Evolutionary conservation across 1,140 invertebrate species (phyloP).

Genomic region (Cyclargus thomasi): DNA sequence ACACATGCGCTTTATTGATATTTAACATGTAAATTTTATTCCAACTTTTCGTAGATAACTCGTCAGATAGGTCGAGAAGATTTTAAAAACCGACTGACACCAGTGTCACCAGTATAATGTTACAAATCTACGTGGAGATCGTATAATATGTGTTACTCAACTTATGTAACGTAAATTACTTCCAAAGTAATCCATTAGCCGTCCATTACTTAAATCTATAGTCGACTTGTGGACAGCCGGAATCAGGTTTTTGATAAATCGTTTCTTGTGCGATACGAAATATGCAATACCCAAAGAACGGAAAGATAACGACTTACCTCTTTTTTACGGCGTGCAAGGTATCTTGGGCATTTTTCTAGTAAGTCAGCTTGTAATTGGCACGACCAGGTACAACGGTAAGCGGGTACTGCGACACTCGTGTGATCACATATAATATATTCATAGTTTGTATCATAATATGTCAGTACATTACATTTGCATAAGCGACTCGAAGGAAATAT

Average conservation of each 20-base stretch:
- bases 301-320: constrained; percentile 19
- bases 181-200: not conserved
- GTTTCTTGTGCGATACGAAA: not conserved
- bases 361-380: too few relatives aligned
- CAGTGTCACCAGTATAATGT: not conserved
- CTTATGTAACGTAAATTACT: not conserved
- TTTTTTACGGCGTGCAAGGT: not conserved
- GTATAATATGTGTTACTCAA: not conserved
- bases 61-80: not conserved
- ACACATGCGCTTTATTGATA: constrained; percentile 18
- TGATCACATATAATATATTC: constrained; percentile 52
- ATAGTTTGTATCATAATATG: constrained; percentile 34
- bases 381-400: constrained; percentile 23
- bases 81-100: not conserved
- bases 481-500: constrained; percentile 53
- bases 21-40: constrained; percentile 8
- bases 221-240: not conserved
- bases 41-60: not conserved
- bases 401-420: constrained; percentile 31
- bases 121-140: not conserved
- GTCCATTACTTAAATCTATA: not conserved
- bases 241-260: not conserved
- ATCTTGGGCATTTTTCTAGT: not conserved
- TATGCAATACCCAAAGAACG: not conserved
- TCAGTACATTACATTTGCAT: constrained; percentile 58